A percentile compares a stretch with the other conserved stretches of the same genome.
Conservation (phyloP, 1,140 invertebrate species). For the Pseudoatta argentina region DNA sequence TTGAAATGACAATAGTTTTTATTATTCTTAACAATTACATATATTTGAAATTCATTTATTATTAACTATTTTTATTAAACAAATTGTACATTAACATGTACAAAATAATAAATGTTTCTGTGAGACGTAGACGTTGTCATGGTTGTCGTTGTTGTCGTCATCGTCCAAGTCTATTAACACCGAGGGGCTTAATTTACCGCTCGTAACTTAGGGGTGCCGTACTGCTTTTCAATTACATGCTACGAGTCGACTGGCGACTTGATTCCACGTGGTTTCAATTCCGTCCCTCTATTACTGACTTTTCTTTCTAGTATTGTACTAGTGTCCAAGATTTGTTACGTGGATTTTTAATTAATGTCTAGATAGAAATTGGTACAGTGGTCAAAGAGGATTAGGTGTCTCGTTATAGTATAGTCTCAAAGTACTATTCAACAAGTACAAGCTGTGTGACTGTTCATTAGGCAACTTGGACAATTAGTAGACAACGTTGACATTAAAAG, state of each 20-base stretch:
- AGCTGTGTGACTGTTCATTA: constrained; percentile 8
- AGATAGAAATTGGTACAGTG: background rate
- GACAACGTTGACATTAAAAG: background rate
- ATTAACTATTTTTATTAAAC: background rate
- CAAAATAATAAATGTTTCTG: background rate
- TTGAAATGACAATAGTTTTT: background rate
- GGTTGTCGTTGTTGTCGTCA: constrained; percentile 34
- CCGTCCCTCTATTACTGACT: background rate
- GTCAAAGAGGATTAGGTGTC: background rate
- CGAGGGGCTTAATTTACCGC: constrained; percentile 57
- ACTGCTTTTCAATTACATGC: constrained; percentile 64
- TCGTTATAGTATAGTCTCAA: background rate
- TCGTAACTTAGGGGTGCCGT: constrained; percentile 61
- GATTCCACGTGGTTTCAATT: constrained; percentile 8
- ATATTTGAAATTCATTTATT: background rate
- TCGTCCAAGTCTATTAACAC: constrained; percentile 66
- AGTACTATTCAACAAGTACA: background rate
- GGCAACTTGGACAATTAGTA: constrained; percentile 25
- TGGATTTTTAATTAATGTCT: constrained; percentile 44
- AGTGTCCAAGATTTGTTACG: background rate
- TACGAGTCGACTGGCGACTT: constrained; percentile 20
- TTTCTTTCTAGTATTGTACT: constrained; percentile 20
- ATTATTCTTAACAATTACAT: background rate
- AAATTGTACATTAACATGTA: background rate
- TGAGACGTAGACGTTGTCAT: background rate